Evolutionary conservation across 1,140 invertebrate species (phyloP), one percentile per base, ranked within the genome.

Genomic region (Matsumurasca onukii): DNA sequence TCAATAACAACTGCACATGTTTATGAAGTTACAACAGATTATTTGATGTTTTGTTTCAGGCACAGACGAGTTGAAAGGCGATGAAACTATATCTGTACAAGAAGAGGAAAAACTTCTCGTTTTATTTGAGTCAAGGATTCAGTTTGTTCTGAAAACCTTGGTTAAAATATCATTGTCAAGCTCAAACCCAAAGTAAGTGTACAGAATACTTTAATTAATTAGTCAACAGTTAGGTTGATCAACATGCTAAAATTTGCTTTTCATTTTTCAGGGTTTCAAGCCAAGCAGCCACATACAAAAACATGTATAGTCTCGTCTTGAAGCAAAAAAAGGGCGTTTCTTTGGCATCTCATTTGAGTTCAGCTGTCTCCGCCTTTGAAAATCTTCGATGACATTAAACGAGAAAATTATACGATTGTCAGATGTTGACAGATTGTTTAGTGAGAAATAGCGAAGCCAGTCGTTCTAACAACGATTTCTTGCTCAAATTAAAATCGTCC

Each of bases 91-190:
- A 39, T 48, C 24, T 31, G 49, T 30, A 22, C 22, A 61, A 15
- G 66, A 70, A 52, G 69, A 72, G 31, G 30, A 63, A 48, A 15
- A 34, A n/a, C 29, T 48, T 15, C 62, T 72, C 5, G 29, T 69
- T 15, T 45, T 72, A n/a, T 45, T 71, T 52, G 67, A 69, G 57
- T 45, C 71, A 66, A 49, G 71, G 31, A 34, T 72, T 29, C 71
- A 72, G 30, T 72, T 65, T 66, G 34, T 71, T 25, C 59, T 72
- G 13, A 59, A 59, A 27, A 27, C 55, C 25, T 27, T 59, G 12
- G 55, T 29, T 2, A 59, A 27, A n/a, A 9, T 59, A 27, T 25
- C 15, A 27, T 13, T 24, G 3, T 59, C 55, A 2, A 59, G 55
- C n/a, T 9, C 55, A 5, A 59, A 59, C 24, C 55, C 15, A 3